Evolutionary conservation across 2,113 vertebrate species (phyloP).

Genomic region (Tragelaphus strepsiceros): DNA sequence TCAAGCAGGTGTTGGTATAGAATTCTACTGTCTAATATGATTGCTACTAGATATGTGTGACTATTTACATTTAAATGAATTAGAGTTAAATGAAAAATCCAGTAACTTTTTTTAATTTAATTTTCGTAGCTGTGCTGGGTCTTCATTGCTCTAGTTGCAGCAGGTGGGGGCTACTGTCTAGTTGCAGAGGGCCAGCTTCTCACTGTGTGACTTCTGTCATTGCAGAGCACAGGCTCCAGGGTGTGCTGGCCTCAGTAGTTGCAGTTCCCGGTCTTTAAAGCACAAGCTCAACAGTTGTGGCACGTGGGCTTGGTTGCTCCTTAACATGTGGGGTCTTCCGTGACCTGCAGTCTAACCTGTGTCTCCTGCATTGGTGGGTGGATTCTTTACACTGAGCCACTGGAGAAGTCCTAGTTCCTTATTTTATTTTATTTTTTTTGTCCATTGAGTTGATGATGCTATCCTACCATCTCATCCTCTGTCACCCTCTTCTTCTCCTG

Average conservation of each 20-base stretch:
- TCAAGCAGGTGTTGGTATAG: neutral
- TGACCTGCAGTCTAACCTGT: neutral
- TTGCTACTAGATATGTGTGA: neutral
- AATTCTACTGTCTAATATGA: neutral
- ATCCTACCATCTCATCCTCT: too few species aligned
- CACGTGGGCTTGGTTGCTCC: neutral
- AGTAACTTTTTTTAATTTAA: neutral
- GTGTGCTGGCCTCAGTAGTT: rapidly evolving
- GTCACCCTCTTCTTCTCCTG: too few species aligned
- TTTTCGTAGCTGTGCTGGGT: neutral
- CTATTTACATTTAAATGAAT: neutral
- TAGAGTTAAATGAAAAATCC: neutral
- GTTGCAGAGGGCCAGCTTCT: neutral
- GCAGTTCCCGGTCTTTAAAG: neutral
- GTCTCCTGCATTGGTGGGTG: neutral
- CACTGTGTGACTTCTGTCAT: neutral
- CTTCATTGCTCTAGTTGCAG: neutral
- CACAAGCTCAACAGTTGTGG: neutral
- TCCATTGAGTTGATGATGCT: too few species aligned
- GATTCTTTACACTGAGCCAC: neutral
- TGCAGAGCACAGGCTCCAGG: neutral
- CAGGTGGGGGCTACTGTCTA: neutral
- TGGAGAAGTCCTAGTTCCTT: neutral
- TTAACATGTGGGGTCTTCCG: neutral
- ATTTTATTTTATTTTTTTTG: too few species aligned